Evolutionary conservation across 2,888 invertebrate genomes (phyloP).

Genomic region (Zaprionus obscuricornis): DNA sequence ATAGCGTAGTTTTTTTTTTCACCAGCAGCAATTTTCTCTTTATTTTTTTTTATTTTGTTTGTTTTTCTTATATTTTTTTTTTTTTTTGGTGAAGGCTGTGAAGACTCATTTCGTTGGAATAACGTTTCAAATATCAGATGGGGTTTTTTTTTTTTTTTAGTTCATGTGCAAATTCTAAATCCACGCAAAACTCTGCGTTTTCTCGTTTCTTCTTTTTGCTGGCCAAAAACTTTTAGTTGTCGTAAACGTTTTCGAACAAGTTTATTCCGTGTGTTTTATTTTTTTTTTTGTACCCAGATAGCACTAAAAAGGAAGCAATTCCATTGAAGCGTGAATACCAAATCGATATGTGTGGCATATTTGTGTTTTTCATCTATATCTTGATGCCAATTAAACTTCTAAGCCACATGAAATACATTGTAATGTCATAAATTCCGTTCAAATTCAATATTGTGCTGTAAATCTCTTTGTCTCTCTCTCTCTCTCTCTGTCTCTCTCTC

Average conservation of each 20-base stretch:
- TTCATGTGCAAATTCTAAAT: conserved; percentile 37
- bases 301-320: conserved; percentile 12
- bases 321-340: not conserved
- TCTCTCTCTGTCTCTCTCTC: too few species aligned
- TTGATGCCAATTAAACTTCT: too few species aligned
- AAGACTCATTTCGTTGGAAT: conserved; percentile 19
- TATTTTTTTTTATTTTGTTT: not conserved
- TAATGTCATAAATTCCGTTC: too few species aligned
- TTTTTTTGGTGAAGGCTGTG: too few species aligned
- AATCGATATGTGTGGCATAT: not conserved
- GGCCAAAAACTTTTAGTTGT: conserved; percentile 41
- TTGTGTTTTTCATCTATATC: conserved; percentile 3
- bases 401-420: too few species aligned
- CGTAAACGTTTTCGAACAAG: conserved; percentile 46
- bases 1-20: too few species aligned
- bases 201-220: not conserved
- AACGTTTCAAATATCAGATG: conserved; percentile 29
- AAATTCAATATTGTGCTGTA: too few species aligned
- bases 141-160: conserved; percentile 6
- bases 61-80: conserved; percentile 14
- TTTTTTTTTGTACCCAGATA: too few species aligned
- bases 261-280: conserved; percentile 28
- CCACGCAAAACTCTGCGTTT: conserved; percentile 17
- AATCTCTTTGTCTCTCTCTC: too few species aligned
- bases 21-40: too few species aligned